Evolutionary conservation across 2,797 vertebrate genomes (phyloP).

Genomic region (Carapus acus): DNA sequence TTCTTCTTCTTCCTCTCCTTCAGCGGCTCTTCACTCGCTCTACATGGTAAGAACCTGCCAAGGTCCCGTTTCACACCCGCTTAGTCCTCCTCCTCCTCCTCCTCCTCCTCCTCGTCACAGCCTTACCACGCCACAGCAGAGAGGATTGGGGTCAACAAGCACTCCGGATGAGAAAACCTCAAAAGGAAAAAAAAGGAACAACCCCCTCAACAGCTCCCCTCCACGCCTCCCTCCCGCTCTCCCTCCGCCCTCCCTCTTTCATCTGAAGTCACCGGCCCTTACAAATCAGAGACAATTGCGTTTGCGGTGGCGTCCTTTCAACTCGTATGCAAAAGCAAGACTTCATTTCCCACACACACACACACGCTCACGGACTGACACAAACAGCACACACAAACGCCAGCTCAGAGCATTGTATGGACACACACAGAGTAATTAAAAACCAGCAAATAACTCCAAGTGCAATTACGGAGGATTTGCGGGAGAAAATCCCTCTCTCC

Average conservation of each 20-base stretch:
- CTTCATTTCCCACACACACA: slow-evolving; percentile 29
- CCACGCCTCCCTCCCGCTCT: too few species aligned
- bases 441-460: slow-evolving; percentile 43
- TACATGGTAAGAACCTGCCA: slow-evolving; percentile 36
- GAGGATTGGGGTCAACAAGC: slow-evolving; percentile 58
- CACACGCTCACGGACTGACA: too few species aligned
- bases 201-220: too few species aligned
- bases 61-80: slow-evolving; percentile 22
- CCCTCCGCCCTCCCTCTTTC: slow-evolving; percentile 2
- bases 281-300: slow-evolving; percentile 47
- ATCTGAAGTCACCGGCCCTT: slow-evolving; percentile 11
- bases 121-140: slow-evolving; percentile 28
- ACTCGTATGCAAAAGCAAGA: slow-evolving; percentile 30
- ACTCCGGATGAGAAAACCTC: slow-evolving; percentile 45
- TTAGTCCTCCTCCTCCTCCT: slow-evolving; percentile 13
- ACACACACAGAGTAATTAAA: slow-evolving; percentile 39
- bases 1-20: slow-evolving; percentile 40
- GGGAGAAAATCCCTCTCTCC: slow-evolving; percentile 62
- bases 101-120: too few species aligned
- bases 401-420: slow-evolving; percentile 1
- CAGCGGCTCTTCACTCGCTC: slow-evolving; percentile 58
- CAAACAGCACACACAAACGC: slow-evolving; percentile 10
- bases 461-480: slow-evolving; percentile 65
- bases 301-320: slow-evolving; percentile 41
- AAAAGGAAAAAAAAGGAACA: slow-evolving; percentile 43